Evolutionary conservation across 2,113 vertebrate genomes (phyloP).

Genomic region (rat (Rattus norvegicus)): DNA sequence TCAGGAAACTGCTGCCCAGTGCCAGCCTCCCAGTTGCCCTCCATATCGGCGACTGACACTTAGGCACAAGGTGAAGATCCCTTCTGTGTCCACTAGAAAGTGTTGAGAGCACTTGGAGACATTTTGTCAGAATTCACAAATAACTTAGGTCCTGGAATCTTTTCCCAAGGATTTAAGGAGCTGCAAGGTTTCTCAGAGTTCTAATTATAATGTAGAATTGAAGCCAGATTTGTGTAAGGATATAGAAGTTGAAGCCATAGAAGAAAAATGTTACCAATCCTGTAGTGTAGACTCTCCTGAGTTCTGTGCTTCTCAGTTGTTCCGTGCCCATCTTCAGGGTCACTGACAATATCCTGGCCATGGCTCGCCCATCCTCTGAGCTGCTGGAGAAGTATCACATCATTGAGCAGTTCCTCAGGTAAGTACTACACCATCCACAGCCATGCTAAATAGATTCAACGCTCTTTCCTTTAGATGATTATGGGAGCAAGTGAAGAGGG

Average conservation of each 20-base stretch:
- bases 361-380: constrained; percentile 97
- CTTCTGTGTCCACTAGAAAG: not conserved
- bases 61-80: not conserved
- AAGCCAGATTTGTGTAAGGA: constrained; percentile 51
- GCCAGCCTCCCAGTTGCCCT: not conserved
- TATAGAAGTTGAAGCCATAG: constrained; percentile 18
- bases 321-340: constrained; percentile 87
- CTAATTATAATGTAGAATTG: constrained; percentile 37
- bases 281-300: not conserved
- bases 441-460: not conserved
- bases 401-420: constrained; percentile 96
- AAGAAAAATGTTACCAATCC: not conserved
- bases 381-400: constrained; percentile 95
- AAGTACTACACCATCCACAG: constrained; percentile 20
- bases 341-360: constrained; percentile 96
- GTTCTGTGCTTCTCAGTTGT: constrained; percentile 6
- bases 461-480: constrained; percentile 35
- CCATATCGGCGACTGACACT: not conserved
- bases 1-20: not conserved
- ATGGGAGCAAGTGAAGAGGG: constrained; percentile 72
- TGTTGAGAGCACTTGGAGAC: not conserved
- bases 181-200: not conserved
- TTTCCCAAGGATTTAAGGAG: not conserved
- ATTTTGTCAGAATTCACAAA: constrained; percentile 12
- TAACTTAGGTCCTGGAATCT: not conserved